These are phyloP conservation scores for Zaprionus lachaisei DNA, from an alignment of 1,140 invertebrate genomes.

Conservation along the genomic window DNA sequence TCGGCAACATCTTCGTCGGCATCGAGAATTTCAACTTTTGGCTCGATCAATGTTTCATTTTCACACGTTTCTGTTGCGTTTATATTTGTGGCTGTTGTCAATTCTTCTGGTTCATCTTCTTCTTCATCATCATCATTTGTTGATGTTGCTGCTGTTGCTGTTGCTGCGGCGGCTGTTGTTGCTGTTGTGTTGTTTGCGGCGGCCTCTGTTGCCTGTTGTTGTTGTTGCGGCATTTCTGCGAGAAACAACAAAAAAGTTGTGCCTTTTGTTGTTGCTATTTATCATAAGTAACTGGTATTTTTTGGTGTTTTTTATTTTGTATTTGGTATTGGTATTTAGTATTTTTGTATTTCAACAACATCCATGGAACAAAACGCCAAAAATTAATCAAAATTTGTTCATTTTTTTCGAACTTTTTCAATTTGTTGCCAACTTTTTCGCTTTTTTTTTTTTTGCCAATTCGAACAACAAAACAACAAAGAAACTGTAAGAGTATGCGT, in stretches of 20 bases:
- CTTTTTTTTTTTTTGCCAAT: conserved; percentile 48
- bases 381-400: conserved; percentile 73
- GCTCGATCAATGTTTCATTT: conserved; percentile 28
- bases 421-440: conserved; percentile 44
- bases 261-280: conserved; percentile 70
- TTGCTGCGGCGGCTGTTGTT: background rate
- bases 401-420: conserved; percentile 24
- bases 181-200: conserved; percentile 16
- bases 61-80: conserved; percentile 19
- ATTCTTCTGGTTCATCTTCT: background rate
- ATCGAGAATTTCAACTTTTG: conserved; percentile 67
- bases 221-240: conserved; percentile 59
- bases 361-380: conserved; percentile 81
- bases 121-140: background rate
- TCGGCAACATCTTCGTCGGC: conserved; percentile 31
- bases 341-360: conserved; percentile 67
- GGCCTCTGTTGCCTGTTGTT: conserved; percentile 17
- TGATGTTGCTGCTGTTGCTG: conserved; percentile 6
- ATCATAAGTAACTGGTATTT: conserved; percentile 47
- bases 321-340: conserved; percentile 32
- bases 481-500: conserved; percentile 34
- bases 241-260: conserved; percentile 74
- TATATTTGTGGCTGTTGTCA: conserved; percentile 2
- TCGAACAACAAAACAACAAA: conserved; percentile 60
- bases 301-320: conserved; percentile 28